Base-by-base conservation (phyloP, 1,140 invertebrate species). In the Sitophilus oryzae region DNA sequence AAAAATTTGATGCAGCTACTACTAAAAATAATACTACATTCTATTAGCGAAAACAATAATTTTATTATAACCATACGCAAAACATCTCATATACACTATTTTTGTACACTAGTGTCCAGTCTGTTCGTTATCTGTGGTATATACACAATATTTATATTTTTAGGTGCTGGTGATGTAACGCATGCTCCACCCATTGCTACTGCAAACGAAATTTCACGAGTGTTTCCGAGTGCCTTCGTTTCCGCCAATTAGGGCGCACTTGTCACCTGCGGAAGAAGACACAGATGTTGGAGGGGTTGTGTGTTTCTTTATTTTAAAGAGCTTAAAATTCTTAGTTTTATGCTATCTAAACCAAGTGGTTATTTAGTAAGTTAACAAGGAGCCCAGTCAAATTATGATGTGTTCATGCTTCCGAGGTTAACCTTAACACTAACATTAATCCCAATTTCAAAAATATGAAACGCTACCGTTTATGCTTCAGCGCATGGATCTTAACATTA, bases 161-260 rank as follows among this genome's bases (percentile, higher is more conserved):
- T 18, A 42, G 10, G 40, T 42, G 40, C 40, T 3, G 18, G 44
- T 46, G 44, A 46, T 23, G 44, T 46, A 30, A 46, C 15, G 44
- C 44, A 46, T 46, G 44, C 44, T 46, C 30, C 44, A 23, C 44
- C 44, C 22, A 14, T 30, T 23, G 21, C 22, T 46, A 42, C 30
- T 25, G 44, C 22, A 23, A 46, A 46, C 44, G 23, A n/a, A n/a
- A n/a, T n/a, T 49, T 67, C 65, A 68, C 53, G 65, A 71, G 61
- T 65, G 64, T 66, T 67, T 68, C 62, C 67, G 67, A 61, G 63
- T 73, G 74, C 76, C 77, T 74, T 80, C 79, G 73, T 77, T 78
- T 73, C 75, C 76, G 72, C 78, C 78, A 74, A 80, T 79, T 70
- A 81, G 78, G 73, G 78, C 78, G 74, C 77, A 79, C 75, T 80